phyloP scores from a whole-genome alignment of 2,797 vertebrate genomes.

The Todus mexicanus region DNA sequence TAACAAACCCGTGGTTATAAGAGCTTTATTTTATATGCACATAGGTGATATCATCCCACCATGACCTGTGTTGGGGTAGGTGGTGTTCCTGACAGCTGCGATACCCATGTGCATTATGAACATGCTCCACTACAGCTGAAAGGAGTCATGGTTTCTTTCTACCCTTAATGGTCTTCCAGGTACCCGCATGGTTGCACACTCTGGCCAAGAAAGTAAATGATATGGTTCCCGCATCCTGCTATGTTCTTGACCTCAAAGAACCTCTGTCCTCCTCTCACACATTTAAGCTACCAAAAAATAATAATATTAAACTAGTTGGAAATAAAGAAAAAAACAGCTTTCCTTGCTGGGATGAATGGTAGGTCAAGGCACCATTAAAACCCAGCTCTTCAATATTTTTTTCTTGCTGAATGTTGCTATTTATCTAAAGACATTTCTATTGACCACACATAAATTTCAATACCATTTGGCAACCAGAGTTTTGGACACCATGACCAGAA shows the following conservation, averaged over 20 bases:
- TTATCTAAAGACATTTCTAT: neutral
- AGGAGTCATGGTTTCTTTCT: neutral
- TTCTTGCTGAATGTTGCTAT: neutral
- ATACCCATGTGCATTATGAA: neutral
- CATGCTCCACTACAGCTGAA: accelerated
- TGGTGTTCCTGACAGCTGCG: neutral
- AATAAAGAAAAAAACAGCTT: neutral
- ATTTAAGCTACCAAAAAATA: neutral
- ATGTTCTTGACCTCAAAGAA: neutral
- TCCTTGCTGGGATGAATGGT: neutral
- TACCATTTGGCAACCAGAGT: neutral
- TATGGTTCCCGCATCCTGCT: neutral
- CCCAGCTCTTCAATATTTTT: neutral
- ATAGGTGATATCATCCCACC: accelerated
- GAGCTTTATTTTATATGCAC: neutral
- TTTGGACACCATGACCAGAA: neutral
- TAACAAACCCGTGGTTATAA: neutral
- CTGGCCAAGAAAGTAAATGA: neutral
- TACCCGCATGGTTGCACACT: neutral
- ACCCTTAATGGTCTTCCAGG: neutral
- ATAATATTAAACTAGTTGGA: neutral
- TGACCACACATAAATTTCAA: neutral
- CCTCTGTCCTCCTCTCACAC: neutral
- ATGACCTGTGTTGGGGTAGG: neutral
- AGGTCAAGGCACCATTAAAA: neutral